Conservation (phyloP, 2,888 invertebrate genomes). For the Loripinus fragilis region DNA sequence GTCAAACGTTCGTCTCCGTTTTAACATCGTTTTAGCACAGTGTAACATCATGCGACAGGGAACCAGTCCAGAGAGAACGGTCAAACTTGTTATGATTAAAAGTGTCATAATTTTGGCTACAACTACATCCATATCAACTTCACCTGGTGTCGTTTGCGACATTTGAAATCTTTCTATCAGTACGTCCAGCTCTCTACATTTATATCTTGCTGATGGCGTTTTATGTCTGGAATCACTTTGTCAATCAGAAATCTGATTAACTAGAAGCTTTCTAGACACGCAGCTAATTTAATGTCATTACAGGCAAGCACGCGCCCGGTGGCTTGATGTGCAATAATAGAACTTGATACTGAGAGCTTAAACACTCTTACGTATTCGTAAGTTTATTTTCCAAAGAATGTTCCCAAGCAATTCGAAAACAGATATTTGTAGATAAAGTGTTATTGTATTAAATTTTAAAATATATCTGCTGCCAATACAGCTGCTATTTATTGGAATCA, state of each 20-base stretch:
- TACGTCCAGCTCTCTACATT: background rate
- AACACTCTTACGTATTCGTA: background rate
- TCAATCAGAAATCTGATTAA: constrained; percentile 17
- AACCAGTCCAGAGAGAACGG: constrained; percentile 72
- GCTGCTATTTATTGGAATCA: too few relatives aligned
- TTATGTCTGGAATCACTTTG: constrained; percentile 13
- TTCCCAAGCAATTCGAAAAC: background rate
- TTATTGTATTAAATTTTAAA: background rate
- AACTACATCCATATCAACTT: constrained; percentile 76
- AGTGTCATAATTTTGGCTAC: constrained; percentile 76
- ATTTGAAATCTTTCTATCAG: constrained; percentile 32
- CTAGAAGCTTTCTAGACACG: constrained; percentile 11
- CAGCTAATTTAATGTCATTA: constrained; percentile 15
- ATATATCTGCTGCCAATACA: background rate
- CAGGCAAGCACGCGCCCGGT: constrained; percentile 13
- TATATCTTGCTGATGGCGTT: background rate
- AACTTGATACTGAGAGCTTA: background rate
- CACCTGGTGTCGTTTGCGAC: constrained; percentile 44
- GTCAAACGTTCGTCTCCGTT: constrained; percentile 67
- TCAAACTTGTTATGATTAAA: constrained; percentile 69
- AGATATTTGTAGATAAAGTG: background rate
- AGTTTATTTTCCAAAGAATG: background rate
- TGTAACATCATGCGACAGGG: constrained; percentile 73
- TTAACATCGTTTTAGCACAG: constrained; percentile 66
- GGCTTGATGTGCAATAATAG: constrained; percentile 6